Percentiles rank a stretch among this genome's conserved stretches.
phyloP scores from a whole-genome alignment of 2,888 invertebrate species.

The Nymphalis c-album region DNA sequence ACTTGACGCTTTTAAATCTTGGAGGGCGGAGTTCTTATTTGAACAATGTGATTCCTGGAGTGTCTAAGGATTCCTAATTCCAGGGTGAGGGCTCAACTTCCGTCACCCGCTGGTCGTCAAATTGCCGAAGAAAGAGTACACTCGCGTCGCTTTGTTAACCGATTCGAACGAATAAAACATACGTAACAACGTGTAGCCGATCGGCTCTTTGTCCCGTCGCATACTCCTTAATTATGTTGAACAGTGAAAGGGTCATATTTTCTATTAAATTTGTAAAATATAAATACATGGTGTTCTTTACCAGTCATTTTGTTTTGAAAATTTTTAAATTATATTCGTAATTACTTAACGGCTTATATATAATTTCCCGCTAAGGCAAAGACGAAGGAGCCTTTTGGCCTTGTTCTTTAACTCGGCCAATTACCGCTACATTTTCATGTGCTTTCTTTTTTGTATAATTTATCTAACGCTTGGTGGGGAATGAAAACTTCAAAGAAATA shows the following conservation, averaged over 20 bases:
- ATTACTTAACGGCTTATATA: no score
- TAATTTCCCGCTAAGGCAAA: no score
- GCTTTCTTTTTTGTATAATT: no score
- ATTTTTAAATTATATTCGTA: no score
- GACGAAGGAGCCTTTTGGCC: no score
- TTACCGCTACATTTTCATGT: no score
- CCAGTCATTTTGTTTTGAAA: no score
- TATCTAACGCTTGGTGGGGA: no score
- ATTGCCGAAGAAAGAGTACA: slow-evolving; percentile 79
- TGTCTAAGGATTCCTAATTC: slow-evolving; percentile 70
- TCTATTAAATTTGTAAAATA: slow-evolving; percentile 76
- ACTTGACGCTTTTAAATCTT: slow-evolving; percentile 56
- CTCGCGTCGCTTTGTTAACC: slow-evolving; percentile 72
- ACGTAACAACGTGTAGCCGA: slow-evolving; percentile 76
- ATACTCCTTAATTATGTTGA: slow-evolving; percentile 79
- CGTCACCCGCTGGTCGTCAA: slow-evolving; percentile 75
- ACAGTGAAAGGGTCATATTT: slow-evolving; percentile 81
- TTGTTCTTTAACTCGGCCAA: no score
- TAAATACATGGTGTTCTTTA: slow-evolving; percentile 55
- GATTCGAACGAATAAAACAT: slow-evolving; percentile 77
- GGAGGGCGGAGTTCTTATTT: slow-evolving; percentile 67
- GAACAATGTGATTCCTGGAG: slow-evolving; percentile 70
- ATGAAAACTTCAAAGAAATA: no score
- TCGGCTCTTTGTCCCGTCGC: slow-evolving; percentile 70
- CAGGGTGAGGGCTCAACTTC: slow-evolving; percentile 70